Percentiles rank a stretch among this genome's conserved stretches.
Evolutionary conservation across 2,888 invertebrate species (phyloP).

Genomic region (Ariolimax columbianus): DNA sequence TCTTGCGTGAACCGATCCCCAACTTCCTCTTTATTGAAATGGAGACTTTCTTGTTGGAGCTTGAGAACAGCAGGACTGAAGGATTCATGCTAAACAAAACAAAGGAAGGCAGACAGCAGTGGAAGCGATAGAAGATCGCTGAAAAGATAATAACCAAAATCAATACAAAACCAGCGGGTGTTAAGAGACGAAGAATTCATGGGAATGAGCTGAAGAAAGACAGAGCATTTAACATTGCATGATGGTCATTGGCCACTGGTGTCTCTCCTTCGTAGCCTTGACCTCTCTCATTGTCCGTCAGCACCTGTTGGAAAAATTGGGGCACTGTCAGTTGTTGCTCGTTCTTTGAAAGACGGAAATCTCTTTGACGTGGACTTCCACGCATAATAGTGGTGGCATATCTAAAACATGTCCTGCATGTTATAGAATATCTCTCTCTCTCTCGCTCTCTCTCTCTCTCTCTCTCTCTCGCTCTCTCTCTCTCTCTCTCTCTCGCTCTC

Average conservation of each 20-base stretch:
- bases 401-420: not conserved
- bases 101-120: not conserved
- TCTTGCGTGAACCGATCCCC: not conserved
- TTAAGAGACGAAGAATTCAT: too few species aligned
- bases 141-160: too few species aligned
- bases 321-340: not conserved
- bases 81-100: not conserved
- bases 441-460: not conserved
- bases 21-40: not conserved
- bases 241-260: not conserved
- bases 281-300: not conserved
- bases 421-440: not conserved
- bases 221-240: not conserved
- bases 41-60: not conserved
- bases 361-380: not conserved
- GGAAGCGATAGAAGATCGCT: not conserved
- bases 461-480: not conserved
- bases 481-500: slow-evolving; percentile 4
- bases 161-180: too few species aligned
- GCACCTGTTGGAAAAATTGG: not conserved
- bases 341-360: not conserved
- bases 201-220: not conserved
- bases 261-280: not conserved
- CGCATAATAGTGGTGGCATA: not conserved
- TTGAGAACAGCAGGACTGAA: not conserved